These are phyloP conservation scores for Drosophila longiperda DNA, from an alignment of 2,888 invertebrate genomes.

Conservation along the genomic window DNA sequence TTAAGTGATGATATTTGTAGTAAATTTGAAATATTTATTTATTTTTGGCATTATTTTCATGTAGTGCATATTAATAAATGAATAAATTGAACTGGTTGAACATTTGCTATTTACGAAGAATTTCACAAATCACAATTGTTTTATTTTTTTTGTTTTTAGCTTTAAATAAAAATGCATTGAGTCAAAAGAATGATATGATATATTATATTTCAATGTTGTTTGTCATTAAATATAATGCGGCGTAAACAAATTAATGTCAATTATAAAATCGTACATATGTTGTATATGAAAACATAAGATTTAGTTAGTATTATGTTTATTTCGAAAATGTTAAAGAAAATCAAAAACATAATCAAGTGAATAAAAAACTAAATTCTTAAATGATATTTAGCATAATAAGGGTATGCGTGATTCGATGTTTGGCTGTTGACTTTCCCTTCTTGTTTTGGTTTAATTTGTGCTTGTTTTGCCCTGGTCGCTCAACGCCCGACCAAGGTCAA, in stretches of 20 bases:
- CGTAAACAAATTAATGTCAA: not conserved
- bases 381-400: not conserved
- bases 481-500: conserved; percentile 65
- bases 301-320: not conserved
- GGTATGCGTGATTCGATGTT: conserved; percentile 13
- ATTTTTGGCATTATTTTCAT: not conserved
- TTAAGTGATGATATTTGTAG: not conserved
- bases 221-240: not conserved
- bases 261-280: not conserved
- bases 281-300: too few species aligned
- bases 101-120: not conserved
- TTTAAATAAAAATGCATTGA: not conserved
- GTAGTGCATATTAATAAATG: not conserved
- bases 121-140: not conserved
- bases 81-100: not conserved
- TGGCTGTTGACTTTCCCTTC: conserved; percentile 7
- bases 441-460: conserved; percentile 36
- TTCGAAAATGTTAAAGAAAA: not conserved
- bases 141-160: not conserved
- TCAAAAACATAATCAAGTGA: not conserved
- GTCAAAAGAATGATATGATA: not conserved
- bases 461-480: conserved; percentile 48
- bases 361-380: not conserved
- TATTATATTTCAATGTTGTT: not conserved
- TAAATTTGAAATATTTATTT: not conserved